Base-by-base conservation (phyloP, 2,797 vertebrate genomes). In the Molossus molossus region DNA sequence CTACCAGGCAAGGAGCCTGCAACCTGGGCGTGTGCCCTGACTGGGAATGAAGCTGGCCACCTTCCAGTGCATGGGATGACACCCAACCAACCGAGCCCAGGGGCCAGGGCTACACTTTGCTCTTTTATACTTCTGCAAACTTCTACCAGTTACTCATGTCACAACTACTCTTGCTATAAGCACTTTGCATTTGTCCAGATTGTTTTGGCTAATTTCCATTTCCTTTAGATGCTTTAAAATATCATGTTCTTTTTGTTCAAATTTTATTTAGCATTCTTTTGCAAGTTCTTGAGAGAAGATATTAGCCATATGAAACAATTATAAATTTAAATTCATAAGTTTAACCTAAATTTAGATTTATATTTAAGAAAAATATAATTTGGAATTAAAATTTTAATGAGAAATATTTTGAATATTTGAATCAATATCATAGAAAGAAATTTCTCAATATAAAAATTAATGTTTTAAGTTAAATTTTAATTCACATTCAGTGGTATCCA, bases 201-300 rank as follows among this genome's bases (percentile, higher is more conserved):
- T 62, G 11, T 48, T 67, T 37, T 14, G 60, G 25, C 17, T 87
- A 53, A 57, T 85, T 96, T 92, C 4, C 29, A 4, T 88, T 87
- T 90, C n/a, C 4, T 91, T 88, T 73, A 81, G 57, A n/a, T 62
- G 9, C 13, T 75, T 88, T 72, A 65, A 80, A 40, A 25, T 81
- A 55, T 7, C 9, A 80, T 23, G n/a, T 45, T 88, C 2, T 64
- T 18, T 60, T 69, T 53, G 21, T 50, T 85, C 25, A 55, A n/a
- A 37, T 27, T 83, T 62, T 17, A 45, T 62, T 91, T 67, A 53
- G 9, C 85, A 33, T 82, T 82, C 10, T 94, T 93, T 91, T 95
- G 7, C 11, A 96, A 86, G 37, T 90, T 64, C 25, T 62, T 75
- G 4, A 81, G 65, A 65, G 48, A 84, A 27, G 33, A 33, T 70